Evolutionary conservation across 2,797 vertebrate genomes (phyloP), one percentile per base, ranked within the genome.

Genomic region (Lutjanus campechanus): DNA sequence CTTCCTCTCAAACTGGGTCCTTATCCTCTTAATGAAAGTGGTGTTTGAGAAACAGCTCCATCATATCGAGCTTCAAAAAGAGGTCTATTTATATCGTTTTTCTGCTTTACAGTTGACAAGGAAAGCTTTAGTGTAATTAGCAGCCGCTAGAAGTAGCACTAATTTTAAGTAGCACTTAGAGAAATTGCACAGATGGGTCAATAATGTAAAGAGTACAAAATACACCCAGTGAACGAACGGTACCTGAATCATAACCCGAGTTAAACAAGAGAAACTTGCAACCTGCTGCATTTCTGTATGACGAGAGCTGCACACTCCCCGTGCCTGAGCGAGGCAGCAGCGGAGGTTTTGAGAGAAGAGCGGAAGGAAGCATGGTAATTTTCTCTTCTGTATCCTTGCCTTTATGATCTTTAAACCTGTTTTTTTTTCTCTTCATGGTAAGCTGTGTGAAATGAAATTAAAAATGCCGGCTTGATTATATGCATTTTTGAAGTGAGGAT

Each of bases 391-490:
- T 76, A 69, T 61, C 67, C 59, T 86, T 86, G 69, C 76, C 91
- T 90, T 88, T 54, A 65, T 87, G 86, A 91, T 86, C 75, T 92
- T 73, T 84, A 87, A 82, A 87, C 62, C 51, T 65, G 81, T 89
- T 87, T 83, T 86, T 75, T 69, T 44, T 43, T 36, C 44, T 56
- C 83, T 93, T 92, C 84, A 82, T 54, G 80, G 69, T 89, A 92
- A 90, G 80, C 83, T 84, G 77, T 88, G 78, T 82, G 84, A 95
- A 94, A 91, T 86, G 70, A 95, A 96, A 96, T 96, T 94, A 95
- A 93, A 87, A 94, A 90, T 85, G 71, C 73, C 77, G 84, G 72
- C 89, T 92, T 95, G 88, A 94, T 95, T 92, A 88, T 89, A 88
- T 85, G 71, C 80, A 91, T 94, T 95, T 94, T 94, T 91, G 86